phyloP scores from a whole-genome alignment of 2,797 vertebrate genomes.

The Danio kyathit region DNA sequence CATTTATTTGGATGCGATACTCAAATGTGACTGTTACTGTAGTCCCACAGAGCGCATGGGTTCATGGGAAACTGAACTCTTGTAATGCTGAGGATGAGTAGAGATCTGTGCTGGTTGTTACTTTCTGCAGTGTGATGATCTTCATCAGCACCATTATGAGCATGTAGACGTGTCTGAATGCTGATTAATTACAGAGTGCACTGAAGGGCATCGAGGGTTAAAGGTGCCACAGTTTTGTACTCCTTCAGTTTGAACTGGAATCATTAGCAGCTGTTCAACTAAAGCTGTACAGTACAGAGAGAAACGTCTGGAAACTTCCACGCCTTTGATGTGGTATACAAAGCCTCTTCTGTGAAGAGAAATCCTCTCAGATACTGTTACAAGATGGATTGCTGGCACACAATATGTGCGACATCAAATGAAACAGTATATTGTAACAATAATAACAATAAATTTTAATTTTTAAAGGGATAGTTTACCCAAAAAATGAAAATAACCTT shows the following conservation, averaged over 20 bases:
- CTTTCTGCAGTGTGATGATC: conserved; percentile 35
- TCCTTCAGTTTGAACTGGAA: conserved; percentile 76
- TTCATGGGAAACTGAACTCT: conserved; percentile 31
- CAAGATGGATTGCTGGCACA: conserved; percentile 12
- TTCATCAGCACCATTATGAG: conserved; percentile 51
- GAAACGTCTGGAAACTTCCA: conserved; percentile 72
- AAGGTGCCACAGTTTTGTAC: conserved; percentile 72
- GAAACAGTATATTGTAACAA: background rate
- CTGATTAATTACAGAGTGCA: conserved; percentile 72
- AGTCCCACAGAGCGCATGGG: background rate
- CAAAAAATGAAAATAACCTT: no score
- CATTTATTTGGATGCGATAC: no score
- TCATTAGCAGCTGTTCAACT: conserved; percentile 73
- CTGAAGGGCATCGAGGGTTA: conserved; percentile 69
- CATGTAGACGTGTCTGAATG: conserved; percentile 58
- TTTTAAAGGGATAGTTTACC: no score
- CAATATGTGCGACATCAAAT: background rate
- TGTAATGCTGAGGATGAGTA: background rate
- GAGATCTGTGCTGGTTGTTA: background rate
- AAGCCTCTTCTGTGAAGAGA: conserved; percentile 70
- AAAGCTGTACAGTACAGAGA: conserved; percentile 67
- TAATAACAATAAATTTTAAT: background rate
- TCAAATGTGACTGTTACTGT: no score
- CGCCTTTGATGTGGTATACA: conserved; percentile 76
- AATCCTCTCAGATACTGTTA: background rate